phyloP scores from a whole-genome alignment of 2,113 vertebrate genomes.

The Apaloderma vittatum region DNA sequence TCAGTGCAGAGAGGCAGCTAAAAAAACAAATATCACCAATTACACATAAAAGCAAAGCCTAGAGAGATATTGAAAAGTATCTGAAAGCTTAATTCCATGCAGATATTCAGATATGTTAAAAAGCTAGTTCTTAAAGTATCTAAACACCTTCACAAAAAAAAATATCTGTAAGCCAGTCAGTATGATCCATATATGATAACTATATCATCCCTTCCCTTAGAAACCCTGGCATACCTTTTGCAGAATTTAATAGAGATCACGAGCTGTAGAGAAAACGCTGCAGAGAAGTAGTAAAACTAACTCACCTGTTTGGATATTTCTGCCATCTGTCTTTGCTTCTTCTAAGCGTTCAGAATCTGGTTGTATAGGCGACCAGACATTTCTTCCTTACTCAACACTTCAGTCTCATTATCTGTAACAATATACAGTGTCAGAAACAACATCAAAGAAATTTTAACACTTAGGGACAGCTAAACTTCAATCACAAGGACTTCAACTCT shows the following conservation, averaged over 20 bases:
- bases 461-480: background rate
- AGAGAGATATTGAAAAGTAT: background rate
- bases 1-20: background rate
- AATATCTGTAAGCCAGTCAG: fast-evolving
- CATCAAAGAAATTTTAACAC: background rate
- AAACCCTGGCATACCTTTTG: fast-evolving
- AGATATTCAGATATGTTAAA: fast-evolving
- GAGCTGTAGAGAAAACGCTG: background rate
- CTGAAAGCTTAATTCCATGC: background rate
- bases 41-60: background rate
- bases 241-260: background rate
- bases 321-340: background rate
- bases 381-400: background rate
- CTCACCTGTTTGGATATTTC: fast-evolving
- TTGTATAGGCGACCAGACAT: background rate
- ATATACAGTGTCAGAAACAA: background rate
- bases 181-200: background rate
- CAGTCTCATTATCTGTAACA: background rate
- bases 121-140: background rate
- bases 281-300: fast-evolving
- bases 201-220: fast-evolving
- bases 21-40: fast-evolving
- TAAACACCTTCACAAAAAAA: background rate
- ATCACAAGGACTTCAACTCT: background rate
- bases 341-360: background rate